Base-by-base conservation (phyloP, 2,888 invertebrate species). In the Tortrix viridana region DNA sequence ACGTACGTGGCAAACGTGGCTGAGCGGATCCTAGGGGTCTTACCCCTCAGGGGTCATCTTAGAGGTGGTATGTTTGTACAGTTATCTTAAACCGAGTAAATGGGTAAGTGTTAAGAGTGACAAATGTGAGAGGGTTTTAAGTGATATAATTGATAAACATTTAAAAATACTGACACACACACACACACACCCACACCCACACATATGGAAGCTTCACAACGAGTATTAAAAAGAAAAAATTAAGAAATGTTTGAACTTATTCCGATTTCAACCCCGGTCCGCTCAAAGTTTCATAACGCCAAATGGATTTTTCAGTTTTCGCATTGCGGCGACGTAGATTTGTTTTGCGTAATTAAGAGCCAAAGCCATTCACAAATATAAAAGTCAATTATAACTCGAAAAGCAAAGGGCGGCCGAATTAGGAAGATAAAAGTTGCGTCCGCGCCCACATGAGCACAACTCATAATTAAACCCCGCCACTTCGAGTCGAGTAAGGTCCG, bases 311-410 rank as follows among this genome's bases (percentile, higher is more conserved):
- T 55, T 49, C 55, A 22, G 49, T 32, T 26, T 37, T 44, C 41
- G 41, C 20, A 38, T 9, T 46, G 52, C 47, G 52, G 52, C 47
- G 37, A 38, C 49, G 49, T 32, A 50, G 55, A 63, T 57, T 63
- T 57, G 57, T 63, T 62, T 63, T 57, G 57, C 52, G 38, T 57
- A 58, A 63, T 63, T 63, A 63, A 58, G 63, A 58, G 57, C 22
- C 46, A 46, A 32, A 56, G 62, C 26, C 56, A 47, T 58, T 63
- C 46, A 41, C 57, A 63, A 58, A 58, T 52, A 58, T 52, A 48
- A 52, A 62, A 63, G 57, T 63, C 63, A 58, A 63, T 63, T 58
- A 58, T 38, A 23, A 57, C 52, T 57, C 52, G 23, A 56, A 50
- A 50, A 52, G 26, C 54, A 18, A 23, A 38, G 60, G 44, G n/a